These are phyloP conservation scores for Aplidium turbinatum DNA, from an alignment of 23 tunicate species.

Conservation along the genomic window DNA sequence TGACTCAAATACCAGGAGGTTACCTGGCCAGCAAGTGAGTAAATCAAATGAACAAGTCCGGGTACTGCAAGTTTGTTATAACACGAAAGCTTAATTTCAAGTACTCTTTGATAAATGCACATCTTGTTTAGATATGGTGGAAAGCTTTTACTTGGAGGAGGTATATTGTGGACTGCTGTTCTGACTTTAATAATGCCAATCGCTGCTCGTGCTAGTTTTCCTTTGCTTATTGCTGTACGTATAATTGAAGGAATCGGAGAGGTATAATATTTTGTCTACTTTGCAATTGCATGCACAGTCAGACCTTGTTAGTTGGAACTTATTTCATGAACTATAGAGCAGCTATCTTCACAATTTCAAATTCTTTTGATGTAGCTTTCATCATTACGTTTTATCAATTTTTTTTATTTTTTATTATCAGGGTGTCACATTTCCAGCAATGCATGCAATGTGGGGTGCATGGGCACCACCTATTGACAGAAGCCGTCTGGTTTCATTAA, in stretches of 20 bases:
- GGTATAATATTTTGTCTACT: no score
- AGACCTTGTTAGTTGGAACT: no score
- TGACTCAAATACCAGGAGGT: conserved; percentile 83
- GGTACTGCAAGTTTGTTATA: no score
- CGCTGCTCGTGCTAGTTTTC: conserved; percentile 83
- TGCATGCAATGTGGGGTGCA: conserved; percentile 95
- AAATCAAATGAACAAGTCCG: no score
- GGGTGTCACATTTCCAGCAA: conserved; percentile 99
- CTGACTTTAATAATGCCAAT: conserved; percentile 85
- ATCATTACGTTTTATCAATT: no score
- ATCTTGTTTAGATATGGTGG: conserved; percentile 75
- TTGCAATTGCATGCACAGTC: no score
- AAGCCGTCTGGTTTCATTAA: conserved; percentile 66
- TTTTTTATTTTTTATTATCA: background rate
- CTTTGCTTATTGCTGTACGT: conserved; percentile 78
- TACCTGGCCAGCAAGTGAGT: conserved; percentile 72
- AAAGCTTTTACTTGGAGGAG: conserved; percentile 73
- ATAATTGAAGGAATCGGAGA: conserved; percentile 96
- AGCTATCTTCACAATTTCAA: no score
- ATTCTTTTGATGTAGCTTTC: no score
- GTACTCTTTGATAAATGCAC: background rate
- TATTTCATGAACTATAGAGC: no score
- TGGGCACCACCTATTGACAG: conserved; percentile 98
- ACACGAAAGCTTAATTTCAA: no score
- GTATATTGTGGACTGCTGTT: conserved; percentile 88